Evolutionary conservation across 30 jellyfish, hydroid and myxozoan species (phyloP).

Genomic region (Pseudorhiza aurosa): DNA sequence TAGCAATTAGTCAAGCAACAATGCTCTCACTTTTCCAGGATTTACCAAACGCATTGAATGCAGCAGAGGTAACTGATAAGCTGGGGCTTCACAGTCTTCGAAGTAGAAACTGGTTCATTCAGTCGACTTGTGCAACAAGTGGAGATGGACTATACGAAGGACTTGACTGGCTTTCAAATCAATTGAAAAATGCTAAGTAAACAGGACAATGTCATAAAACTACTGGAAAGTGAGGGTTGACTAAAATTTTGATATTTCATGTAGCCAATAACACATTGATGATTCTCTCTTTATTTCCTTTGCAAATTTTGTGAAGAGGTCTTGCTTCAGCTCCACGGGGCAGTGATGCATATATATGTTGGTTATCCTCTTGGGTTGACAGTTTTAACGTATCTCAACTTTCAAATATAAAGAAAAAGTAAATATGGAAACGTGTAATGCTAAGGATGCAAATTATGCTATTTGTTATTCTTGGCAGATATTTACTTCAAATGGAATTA

Average conservation of each 20-base stretch:
- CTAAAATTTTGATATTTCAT: conserved; percentile 7
- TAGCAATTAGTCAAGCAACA: too few relatives aligned
- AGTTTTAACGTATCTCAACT: too few relatives aligned
- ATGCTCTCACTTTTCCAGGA: conserved; percentile 82
- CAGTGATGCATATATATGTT: too few relatives aligned
- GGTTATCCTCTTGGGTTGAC: too few relatives aligned
- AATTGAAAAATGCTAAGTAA: conserved; percentile 83
- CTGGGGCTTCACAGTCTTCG: conserved; percentile 81
- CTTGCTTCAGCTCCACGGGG: too few relatives aligned
- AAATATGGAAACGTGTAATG: too few relatives aligned
- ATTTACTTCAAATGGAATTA: too few relatives aligned
- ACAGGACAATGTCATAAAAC: conserved; percentile 22
- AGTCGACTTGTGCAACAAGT: conserved; percentile 97
- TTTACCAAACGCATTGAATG: conserved; percentile 88
- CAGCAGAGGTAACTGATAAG: conserved; percentile 96
- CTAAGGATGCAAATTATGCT: too few relatives aligned
- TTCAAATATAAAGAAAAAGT: too few relatives aligned
- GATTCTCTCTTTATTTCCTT: not conserved
- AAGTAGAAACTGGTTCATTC: conserved; percentile 91
- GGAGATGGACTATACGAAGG: conserved; percentile 99
- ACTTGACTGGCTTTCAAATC: conserved; percentile 96
- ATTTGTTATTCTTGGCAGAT: too few relatives aligned
- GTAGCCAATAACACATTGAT: not conserved
- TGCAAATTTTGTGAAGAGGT: not conserved
- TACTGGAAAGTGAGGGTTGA: conserved; percentile 1